A percentile compares a stretch with the other conserved stretches of the same genome.
Conservation (phyloP, 2,888 invertebrate genomes). For the Sinotaia quadrata region DNA sequence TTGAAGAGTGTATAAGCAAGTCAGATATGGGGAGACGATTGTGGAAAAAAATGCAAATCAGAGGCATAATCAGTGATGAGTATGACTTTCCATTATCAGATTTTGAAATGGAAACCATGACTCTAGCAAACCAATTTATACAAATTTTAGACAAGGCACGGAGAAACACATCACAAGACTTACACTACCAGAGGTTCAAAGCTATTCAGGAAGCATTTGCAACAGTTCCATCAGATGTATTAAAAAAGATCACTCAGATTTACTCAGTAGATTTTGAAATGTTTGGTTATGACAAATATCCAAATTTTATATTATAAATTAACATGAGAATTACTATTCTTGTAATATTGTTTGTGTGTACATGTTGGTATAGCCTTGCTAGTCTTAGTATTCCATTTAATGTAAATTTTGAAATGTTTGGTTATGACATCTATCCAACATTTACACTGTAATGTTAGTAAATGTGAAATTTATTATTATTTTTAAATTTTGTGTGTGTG, state of each 20-base stretch:
- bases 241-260: not conserved
- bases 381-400: too few species aligned
- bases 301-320: not conserved
- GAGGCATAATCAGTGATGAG: slow-evolving; percentile 23
- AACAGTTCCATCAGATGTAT: not conserved
- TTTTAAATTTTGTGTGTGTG: too few species aligned
- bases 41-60: slow-evolving; percentile 30
- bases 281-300: slow-evolving; percentile 26
- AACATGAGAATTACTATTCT: too few species aligned
- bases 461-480: too few species aligned
- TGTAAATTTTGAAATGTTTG: too few species aligned
- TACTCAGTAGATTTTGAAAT: slow-evolving; percentile 24
- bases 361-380: too few species aligned
- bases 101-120: slow-evolving; percentile 1
- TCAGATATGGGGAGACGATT: slow-evolving; percentile 14
- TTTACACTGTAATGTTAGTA: too few species aligned
- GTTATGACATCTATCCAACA: too few species aligned
- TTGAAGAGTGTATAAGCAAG: slow-evolving; percentile 20
- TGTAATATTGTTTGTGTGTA: too few species aligned
- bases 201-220: slow-evolving; percentile 19
- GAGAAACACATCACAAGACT: not conserved
- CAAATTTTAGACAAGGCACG: not conserved
- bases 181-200: slow-evolving; percentile 12
- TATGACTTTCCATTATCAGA: slow-evolving; percentile 13
- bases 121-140: slow-evolving; percentile 7